Conservation (phyloP, 2,888 invertebrate genomes). For the Polylopha cassiicola region DNA sequence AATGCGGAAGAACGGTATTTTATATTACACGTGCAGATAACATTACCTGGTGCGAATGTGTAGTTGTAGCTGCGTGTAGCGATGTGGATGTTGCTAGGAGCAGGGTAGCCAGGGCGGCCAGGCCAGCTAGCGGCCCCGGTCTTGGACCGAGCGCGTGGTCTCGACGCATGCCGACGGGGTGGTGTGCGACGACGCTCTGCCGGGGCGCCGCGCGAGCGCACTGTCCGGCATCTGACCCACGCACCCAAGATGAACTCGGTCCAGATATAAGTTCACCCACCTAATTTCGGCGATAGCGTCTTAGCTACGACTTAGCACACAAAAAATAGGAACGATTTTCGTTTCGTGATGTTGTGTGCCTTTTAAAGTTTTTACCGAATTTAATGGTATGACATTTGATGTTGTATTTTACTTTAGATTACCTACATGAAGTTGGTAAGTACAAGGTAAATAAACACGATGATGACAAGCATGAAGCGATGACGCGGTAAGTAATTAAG, state of each 20-base stretch:
- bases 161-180: slow-evolving; percentile 57
- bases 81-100: slow-evolving; percentile 17
- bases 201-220: slow-evolving; percentile 39
- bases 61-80: slow-evolving; percentile 11
- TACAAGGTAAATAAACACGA: too few relatives aligned
- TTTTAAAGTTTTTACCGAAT: too few relatives aligned
- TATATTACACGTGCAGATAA: slow-evolving; percentile 15
- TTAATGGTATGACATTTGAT: too few relatives aligned
- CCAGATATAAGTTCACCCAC: slow-evolving; percentile 72
- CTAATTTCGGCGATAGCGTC: slow-evolving; percentile 67
- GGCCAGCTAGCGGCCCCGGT: background rate
- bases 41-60: background rate
- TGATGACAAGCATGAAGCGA: too few relatives aligned
- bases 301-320: slow-evolving; percentile 43
- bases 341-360: slow-evolving; percentile 10
- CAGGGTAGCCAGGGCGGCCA: slow-evolving; percentile 3
- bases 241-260: slow-evolving; percentile 59
- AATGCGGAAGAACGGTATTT: too few relatives aligned
- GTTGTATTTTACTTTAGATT: too few relatives aligned
- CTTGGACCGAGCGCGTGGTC: slow-evolving; percentile 30
- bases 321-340: slow-evolving; percentile 44
- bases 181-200: slow-evolving; percentile 53
- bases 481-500: too few relatives aligned
- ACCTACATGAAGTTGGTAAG: too few relatives aligned
- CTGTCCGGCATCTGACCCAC: slow-evolving; percentile 59